A percentile compares a stretch with the other conserved stretches of the same genome.
phyloP scores from a whole-genome alignment of 2,113 vertebrate genomes.

The Barbus barbus region DNA sequence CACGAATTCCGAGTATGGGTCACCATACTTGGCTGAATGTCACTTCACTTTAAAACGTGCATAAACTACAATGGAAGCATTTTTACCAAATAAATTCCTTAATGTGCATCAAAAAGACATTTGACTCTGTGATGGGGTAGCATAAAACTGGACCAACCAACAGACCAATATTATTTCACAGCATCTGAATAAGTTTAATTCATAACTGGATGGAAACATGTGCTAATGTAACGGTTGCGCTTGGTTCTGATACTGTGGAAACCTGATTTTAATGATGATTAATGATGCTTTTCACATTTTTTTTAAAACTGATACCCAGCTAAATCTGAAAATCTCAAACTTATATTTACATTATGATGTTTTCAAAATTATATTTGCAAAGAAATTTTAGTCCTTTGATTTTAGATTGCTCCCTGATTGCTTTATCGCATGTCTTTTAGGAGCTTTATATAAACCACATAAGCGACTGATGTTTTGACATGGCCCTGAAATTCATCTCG shows the following conservation, averaged over 20 bases:
- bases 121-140: no score
- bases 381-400: not conserved
- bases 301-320: not conserved
- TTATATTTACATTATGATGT: not conserved
- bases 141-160: no score
- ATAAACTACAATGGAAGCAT: no score
- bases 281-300: not conserved
- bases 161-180: no score
- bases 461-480: constrained; percentile 25
- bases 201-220: no score
- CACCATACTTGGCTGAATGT: no score
- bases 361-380: not conserved
- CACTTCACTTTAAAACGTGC: no score
- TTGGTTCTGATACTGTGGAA: not conserved
- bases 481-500: constrained; percentile 24
- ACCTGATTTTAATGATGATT: not conserved
- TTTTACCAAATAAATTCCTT: no score
- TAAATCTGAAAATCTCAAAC: not conserved
- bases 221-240: not conserved
- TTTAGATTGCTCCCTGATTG: constrained; percentile 45
- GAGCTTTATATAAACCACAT: constrained; percentile 41
- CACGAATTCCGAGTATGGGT: no score
- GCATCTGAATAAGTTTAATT: no score
- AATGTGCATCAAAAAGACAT: no score
- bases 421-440: constrained; percentile 43